Evolutionary conservation across 2,797 vertebrate genomes (phyloP), one percentile per base, ranked within the genome.

Genomic region (Megaceryle alcyon): DNA sequence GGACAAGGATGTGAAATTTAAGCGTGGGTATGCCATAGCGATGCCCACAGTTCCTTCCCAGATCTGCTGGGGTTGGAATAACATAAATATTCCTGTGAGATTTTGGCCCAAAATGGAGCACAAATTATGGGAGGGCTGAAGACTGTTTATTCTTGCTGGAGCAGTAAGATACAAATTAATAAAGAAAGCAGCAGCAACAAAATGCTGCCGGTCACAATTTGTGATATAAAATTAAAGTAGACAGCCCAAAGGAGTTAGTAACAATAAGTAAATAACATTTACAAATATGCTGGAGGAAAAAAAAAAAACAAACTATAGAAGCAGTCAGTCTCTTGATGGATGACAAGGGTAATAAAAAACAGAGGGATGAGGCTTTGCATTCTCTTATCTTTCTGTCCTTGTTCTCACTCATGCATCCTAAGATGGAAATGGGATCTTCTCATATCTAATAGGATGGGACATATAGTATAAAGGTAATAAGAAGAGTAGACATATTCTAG

Each of bases 231-330:
- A 97, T 96, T 94, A 96, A 95, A 96, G 87, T 44, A 92, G 96
- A 91, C 89, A 95, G 91, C 96, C 91, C 4, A 28, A 95, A 96
- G 94, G 92, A 92, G 66, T 77, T 95, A 76, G 77, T 90, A 90
- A 94, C 95, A 96, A 92, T 94, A 96, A 92, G 85, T 95, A 94
- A 96, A 96, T 96, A 96, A 96, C 80, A 84, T 95, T 95, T 97
- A 96, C 90, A 97, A 94, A 96, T 95, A 92, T 84, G 82, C 87
- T 96, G 87, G 56, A 82, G 73, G 81, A 2, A 48, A 63, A 53
- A 61, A 82, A 75, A 54, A 82, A 75, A 54, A 15, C 29, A 65
- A 93, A 69, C 73, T 76, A 82, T 70, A 91, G 81, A 86, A 82
- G 59, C 77, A 94, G 85, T 88, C 89, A 63, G 87, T 91, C 35